These are phyloP conservation scores for Istiophorus platypterus DNA, from an alignment of 2,113 vertebrate species.

Conservation along the genomic window DNA sequence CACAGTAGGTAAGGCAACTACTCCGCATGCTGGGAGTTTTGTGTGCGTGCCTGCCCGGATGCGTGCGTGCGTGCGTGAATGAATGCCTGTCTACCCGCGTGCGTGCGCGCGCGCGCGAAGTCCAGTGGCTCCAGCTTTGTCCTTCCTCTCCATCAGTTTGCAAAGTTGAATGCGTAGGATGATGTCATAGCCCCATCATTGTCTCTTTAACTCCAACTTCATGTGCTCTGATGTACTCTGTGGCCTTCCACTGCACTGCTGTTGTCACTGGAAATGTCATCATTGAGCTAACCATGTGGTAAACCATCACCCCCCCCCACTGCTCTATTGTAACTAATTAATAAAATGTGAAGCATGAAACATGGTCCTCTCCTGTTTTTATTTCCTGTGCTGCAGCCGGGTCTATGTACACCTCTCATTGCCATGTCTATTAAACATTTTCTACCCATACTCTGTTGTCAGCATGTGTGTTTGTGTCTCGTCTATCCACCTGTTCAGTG, in stretches of 20 bases:
- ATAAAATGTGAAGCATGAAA: slow-evolving; percentile 77
- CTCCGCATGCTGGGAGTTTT: slow-evolving; percentile 66
- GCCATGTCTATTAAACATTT: slow-evolving; percentile 68
- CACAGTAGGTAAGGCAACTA: slow-evolving; percentile 41
- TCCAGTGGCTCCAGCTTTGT: slow-evolving; percentile 37
- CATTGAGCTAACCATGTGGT: slow-evolving; percentile 66
- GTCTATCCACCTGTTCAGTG: slow-evolving; percentile 55
- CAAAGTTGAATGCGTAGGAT: slow-evolving; percentile 75
- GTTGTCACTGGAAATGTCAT: slow-evolving; percentile 55
- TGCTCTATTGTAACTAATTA: slow-evolving; percentile 56
- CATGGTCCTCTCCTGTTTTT: slow-evolving; percentile 61
- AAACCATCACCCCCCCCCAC: slow-evolving; percentile 43
- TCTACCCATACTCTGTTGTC: slow-evolving; percentile 43
- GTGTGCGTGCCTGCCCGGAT: slow-evolving; percentile 20
- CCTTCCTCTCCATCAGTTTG: slow-evolving; percentile 65
- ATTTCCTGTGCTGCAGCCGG: slow-evolving; percentile 51
- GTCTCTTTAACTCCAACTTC: slow-evolving; percentile 62
- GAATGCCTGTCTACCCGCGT: slow-evolving; percentile 20
- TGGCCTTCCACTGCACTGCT: slow-evolving; percentile 53
- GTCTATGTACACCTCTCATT: slow-evolving; percentile 49
- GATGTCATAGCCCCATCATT: slow-evolving; percentile 68
- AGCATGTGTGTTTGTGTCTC: slow-evolving; percentile 68
- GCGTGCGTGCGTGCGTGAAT: slow-evolving; percentile 25
- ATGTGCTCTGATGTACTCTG: slow-evolving; percentile 45
- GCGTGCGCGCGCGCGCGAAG: slow-evolving; percentile 23